Evolutionary conservation across 2,888 invertebrate genomes (phyloP).

Genomic region (Spisula solida): DNA sequence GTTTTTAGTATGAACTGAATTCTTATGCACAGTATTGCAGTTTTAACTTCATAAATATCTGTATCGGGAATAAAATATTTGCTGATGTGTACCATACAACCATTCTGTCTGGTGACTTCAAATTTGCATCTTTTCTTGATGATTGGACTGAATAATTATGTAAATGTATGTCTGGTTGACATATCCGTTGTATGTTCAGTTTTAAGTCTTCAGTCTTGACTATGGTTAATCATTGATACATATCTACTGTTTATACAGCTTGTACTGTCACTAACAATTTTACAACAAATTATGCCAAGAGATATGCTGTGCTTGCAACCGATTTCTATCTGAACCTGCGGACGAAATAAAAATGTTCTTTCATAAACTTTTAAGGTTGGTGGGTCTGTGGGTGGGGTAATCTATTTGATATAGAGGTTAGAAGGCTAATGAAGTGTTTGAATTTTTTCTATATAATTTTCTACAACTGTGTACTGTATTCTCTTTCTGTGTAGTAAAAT

Average conservation of each 20-base stretch:
- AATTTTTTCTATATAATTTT: neutral
- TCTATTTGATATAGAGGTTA: neutral
- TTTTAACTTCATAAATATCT: neutral
- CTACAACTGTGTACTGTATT: slow-evolving; percentile 16
- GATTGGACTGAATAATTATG: neutral
- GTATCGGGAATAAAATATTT: neutral
- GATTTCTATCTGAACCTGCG: neutral
- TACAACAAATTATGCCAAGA: no score
- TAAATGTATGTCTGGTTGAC: neutral
- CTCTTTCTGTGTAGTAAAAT: slow-evolving; percentile 51
- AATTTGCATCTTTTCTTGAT: neutral
- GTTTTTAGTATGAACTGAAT: neutral
- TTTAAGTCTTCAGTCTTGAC: no score
- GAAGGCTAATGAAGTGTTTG: slow-evolving; percentile 16
- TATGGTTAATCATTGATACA: no score
- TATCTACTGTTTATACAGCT: no score
- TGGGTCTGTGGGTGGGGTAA: neutral
- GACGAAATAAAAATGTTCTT: neutral
- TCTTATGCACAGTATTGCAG: neutral
- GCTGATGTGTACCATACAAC: neutral
- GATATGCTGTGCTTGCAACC: neutral
- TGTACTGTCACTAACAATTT: no score
- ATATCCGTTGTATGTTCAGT: no score
- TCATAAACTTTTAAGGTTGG: no score
- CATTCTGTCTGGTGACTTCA: neutral